Conservation (phyloP, 2,113 vertebrate species). For the Salvelinus alpinus region DNA sequence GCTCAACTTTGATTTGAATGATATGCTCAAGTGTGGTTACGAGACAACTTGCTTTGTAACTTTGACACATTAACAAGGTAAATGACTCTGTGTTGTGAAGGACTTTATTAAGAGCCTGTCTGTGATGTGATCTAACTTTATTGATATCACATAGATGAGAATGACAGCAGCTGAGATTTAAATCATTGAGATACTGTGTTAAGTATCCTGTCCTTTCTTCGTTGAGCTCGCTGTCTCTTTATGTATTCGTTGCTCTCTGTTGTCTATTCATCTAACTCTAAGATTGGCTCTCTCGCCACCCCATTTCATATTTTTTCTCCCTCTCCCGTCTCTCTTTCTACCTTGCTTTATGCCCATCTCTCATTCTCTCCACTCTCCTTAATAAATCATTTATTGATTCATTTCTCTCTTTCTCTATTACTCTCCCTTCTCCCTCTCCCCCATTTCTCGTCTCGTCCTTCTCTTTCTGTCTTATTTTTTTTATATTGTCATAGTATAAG, state of each 20-base stretch:
- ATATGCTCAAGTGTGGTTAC: slow-evolving; percentile 8
- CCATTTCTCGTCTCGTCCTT: slow-evolving; percentile 21
- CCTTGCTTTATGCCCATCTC: not conserved
- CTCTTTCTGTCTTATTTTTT: slow-evolving; percentile 9
- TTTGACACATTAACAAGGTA: slow-evolving; percentile 13
- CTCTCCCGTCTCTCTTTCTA: not conserved
- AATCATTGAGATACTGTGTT: slow-evolving; percentile 13
- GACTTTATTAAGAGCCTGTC: slow-evolving; percentile 9
- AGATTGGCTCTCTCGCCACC: not conserved
- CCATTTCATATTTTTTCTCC: not conserved
- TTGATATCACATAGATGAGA: slow-evolving; percentile 39
- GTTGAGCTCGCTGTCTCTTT: not conserved
- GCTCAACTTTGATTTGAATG: slow-evolving; percentile 18
- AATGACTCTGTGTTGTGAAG: not conserved
- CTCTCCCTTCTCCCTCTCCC: not conserved
- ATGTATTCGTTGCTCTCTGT: not conserved
- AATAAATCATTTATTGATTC: slow-evolving; percentile 33
- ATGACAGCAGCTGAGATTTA: slow-evolving; percentile 18
- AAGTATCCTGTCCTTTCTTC: slow-evolving; percentile 3
- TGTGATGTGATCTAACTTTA: slow-evolving; percentile 31
- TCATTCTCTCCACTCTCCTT: not conserved
- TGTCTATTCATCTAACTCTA: not conserved
- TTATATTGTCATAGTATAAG: not conserved
- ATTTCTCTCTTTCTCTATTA: not conserved
- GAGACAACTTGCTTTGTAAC: slow-evolving; percentile 19